Conservation (phyloP, 2,113 vertebrate species). For the Sula dactylatra region DNA sequence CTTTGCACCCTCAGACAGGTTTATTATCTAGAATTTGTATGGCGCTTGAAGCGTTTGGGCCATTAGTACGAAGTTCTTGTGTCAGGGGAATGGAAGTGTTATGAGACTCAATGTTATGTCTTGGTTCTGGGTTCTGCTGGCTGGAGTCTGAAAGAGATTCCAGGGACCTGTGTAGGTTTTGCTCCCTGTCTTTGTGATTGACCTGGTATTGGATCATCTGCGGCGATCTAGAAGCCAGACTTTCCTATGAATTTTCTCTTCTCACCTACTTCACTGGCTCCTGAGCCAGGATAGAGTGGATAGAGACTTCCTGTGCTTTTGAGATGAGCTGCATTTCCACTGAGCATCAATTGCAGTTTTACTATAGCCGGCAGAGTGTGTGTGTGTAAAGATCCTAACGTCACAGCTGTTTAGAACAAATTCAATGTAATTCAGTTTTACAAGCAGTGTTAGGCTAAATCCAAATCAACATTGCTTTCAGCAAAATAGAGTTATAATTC, state of each 20-base stretch:
- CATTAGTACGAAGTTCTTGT: neutral
- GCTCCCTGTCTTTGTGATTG: neutral
- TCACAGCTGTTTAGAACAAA: constrained; percentile 23
- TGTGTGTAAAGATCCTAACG: neutral
- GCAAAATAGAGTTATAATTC: constrained; percentile 32
- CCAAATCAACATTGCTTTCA: constrained; percentile 64
- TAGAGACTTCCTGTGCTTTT: neutral
- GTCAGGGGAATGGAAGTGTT: neutral
- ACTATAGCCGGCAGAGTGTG: neutral
- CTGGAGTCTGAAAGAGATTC: neutral
- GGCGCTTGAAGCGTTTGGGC: neutral
- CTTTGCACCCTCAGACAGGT: neutral
- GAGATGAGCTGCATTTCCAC: neutral
- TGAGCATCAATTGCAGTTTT: neutral
- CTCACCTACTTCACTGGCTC: neutral
- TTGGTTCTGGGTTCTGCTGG: neutral
- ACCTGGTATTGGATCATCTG: neutral
- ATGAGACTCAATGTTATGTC: neutral
- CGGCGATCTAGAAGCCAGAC: neutral
- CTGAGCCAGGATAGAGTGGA: neutral
- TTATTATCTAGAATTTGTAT: neutral
- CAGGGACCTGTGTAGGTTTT: neutral
- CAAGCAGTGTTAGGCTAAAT: constrained; percentile 51
- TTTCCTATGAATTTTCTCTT: neutral
- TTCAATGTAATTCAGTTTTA: constrained; percentile 60